Evolutionary conservation across 2,113 vertebrate genomes (phyloP), one percentile per base, ranked within the genome.

Genomic region (Elanoides forficatus): DNA sequence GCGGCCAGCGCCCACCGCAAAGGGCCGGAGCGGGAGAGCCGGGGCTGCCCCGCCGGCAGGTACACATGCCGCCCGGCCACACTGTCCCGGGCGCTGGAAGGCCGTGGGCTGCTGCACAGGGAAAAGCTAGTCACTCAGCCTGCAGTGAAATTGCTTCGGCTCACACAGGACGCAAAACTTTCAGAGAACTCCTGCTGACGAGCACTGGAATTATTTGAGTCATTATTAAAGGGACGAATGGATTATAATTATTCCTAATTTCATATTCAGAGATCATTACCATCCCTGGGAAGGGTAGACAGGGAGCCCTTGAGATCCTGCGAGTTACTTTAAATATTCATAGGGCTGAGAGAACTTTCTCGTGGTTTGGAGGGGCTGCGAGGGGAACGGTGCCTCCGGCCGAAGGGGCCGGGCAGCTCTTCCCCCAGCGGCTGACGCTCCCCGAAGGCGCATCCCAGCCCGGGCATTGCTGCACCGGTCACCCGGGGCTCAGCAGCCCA

Each of bases 301-400:
- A 62, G 50, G 86, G 63, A 94, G 67, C 52, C 32, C 53, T 68
- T 83, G 75, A 80, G 47, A 88, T 75, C 90, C 63, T 30, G 81
- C n/a, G 36, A 80, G 85, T 86, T 18, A 25, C 63, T 89, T 95
- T 89, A 93, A 95, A 95, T 97, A 95, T 95, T 97, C 94, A 95
- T 45, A n/a, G 19, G 15, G 84, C 9, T 12, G 10, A 58, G 52
- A 93, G 63, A 60, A 63, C 19, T 56, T 71, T 53, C 81, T 94
- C n/a, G 20, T 30, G 84, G 71, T 34, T 83, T 55, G 68, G 56
- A 88, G 2, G 3, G 48, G 67, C 48, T 82, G 71, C 4, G 27
- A 21, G 1, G 10, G 82, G n/a, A 14, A 67, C 71, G n/a, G 72
- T n/a, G 17, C 18, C 40, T 48, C 38, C 0, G 10, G 21, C 43